These are phyloP conservation scores for Cabera pusaria DNA, from an alignment of 2,888 invertebrate genomes.

Conservation along the genomic window DNA sequence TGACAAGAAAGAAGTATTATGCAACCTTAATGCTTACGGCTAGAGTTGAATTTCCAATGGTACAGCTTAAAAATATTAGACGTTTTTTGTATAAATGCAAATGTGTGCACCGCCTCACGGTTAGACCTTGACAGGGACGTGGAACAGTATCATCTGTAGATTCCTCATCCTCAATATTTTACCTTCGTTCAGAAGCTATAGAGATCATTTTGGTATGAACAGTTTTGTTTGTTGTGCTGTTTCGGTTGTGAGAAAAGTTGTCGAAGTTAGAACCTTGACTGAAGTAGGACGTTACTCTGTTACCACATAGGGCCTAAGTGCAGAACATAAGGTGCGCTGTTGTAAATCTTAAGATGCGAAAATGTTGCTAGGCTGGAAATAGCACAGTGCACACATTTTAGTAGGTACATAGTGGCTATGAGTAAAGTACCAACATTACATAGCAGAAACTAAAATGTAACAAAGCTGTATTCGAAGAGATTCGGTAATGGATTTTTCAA, in stretches of 20 bases:
- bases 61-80: conserved; percentile 35
- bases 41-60: conserved; percentile 35
- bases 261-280: conserved; percentile 74
- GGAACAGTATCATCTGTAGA: conserved; percentile 65
- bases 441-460: too few relatives aligned
- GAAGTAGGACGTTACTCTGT: conserved; percentile 72
- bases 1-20: conserved; percentile 10
- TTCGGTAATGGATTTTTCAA: too few relatives aligned
- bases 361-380: conserved; percentile 50
- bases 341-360: conserved; percentile 54
- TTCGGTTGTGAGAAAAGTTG: conserved; percentile 33
- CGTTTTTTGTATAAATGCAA: conserved; percentile 46
- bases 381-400: neutral
- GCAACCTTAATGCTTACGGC: conserved; percentile 12
- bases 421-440: too few relatives aligned
- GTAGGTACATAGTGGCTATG: too few relatives aligned
- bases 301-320: conserved; percentile 76
- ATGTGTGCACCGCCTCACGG: conserved; percentile 65
- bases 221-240: conserved; percentile 34
- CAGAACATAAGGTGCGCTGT: conserved; percentile 67
- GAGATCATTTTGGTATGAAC: conserved; percentile 26
- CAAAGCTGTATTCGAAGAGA: too few relatives aligned
- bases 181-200: conserved; percentile 18
- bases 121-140: conserved; percentile 68
- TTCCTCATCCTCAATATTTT: conserved; percentile 22